phyloP scores from a whole-genome alignment of 2,888 invertebrate species.

The Imbricaverruca yamaguchii region DNA sequence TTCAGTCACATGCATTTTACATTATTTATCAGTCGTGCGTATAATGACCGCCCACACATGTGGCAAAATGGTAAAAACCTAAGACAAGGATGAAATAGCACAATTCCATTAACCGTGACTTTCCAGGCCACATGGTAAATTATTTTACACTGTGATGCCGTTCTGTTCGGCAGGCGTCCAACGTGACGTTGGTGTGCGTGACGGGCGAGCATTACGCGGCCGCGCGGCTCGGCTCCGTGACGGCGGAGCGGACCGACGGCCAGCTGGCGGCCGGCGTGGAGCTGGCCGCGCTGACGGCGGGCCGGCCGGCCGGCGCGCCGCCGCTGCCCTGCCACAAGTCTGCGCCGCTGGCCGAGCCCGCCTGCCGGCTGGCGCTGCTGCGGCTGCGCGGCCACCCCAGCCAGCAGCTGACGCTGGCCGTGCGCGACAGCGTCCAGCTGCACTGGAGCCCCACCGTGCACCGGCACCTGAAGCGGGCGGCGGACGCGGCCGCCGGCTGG shows the following conservation, averaged over 20 bases:
- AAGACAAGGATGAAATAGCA: too few species aligned
- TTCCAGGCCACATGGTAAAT: too few species aligned
- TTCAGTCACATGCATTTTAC: too few species aligned
- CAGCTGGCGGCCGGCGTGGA: neutral
- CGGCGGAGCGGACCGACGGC: slow-evolving; percentile 27
- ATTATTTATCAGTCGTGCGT: too few species aligned
- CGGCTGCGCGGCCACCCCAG: neutral
- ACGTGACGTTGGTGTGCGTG: neutral
- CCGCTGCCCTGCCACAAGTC: slow-evolving; percentile 13
- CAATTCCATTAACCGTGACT: too few species aligned
- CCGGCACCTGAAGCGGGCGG: neutral
- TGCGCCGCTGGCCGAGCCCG: neutral
- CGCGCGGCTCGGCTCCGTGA: slow-evolving; percentile 28
- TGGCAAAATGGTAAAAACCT: too few species aligned
- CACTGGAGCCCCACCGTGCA: neutral
- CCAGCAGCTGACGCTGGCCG: neutral
- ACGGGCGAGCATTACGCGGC: slow-evolving; percentile 1
- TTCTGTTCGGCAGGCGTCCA: neutral
- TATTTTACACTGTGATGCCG: too few species aligned
- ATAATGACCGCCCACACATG: too few species aligned
- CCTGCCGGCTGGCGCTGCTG: neutral
- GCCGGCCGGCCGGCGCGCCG: neutral
- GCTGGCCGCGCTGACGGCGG: neutral
- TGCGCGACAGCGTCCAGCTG: neutral
- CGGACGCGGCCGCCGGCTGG: neutral